These are phyloP conservation scores for Fregetta grallaria DNA, from an alignment of 2,113 vertebrate genomes.

Conservation along the genomic window DNA sequence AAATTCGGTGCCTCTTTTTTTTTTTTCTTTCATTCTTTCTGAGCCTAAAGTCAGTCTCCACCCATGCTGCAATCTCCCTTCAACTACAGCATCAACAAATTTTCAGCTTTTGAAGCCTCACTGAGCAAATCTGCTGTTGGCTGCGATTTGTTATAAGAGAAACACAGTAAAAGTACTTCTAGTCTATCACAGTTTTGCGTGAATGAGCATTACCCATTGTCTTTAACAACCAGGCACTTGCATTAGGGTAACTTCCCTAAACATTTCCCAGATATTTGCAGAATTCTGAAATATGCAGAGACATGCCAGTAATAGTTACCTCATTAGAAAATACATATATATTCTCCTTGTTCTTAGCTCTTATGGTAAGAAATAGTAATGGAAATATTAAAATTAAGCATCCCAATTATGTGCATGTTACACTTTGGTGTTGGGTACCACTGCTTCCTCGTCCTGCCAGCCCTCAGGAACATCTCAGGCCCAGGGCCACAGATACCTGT, in stretches of 20 bases:
- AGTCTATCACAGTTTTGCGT: conserved; percentile 19
- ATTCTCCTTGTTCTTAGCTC: not conserved
- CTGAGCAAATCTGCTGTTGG: not conserved
- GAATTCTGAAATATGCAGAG: conserved; percentile 25
- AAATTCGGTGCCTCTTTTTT: not conserved
- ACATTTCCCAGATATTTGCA: conserved; percentile 17
- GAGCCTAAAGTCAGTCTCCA: not conserved
- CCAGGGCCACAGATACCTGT: not conserved
- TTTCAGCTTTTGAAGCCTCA: not conserved
- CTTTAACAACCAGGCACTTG: not conserved
- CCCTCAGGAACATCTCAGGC: not conserved
- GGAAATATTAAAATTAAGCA: conserved; percentile 1
- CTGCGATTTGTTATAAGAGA: not conserved
- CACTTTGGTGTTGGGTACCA: not conserved
- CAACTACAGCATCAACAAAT: not conserved
- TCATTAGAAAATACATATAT: not conserved
- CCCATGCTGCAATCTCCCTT: not conserved
- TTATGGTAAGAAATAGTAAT: conserved; percentile 19
- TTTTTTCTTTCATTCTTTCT: not conserved
- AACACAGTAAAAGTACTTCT: not conserved
- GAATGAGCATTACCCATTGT: not conserved
- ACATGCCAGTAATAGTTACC: conserved; percentile 11
- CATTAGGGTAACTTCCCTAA: not conserved
- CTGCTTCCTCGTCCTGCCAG: not conserved
- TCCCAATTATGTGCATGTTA: not conserved